A percentile compares a stretch with the other conserved stretches of the same genome.
These are phyloP conservation scores for Theocolax elegans DNA, from an alignment of 1,140 invertebrate genomes.

Conservation along the genomic window DNA sequence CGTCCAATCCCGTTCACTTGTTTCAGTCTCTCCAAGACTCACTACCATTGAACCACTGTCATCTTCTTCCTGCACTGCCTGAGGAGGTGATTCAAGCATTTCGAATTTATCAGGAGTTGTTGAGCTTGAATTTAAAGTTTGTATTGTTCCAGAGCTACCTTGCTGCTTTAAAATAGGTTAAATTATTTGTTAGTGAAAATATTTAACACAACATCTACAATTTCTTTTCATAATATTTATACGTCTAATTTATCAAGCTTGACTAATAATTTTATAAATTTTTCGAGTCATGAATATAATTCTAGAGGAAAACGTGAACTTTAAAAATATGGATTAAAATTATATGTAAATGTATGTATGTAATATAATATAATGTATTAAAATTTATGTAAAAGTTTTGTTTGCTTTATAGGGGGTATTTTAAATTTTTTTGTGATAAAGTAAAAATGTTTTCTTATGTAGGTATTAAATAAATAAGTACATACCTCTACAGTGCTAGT, in stretches of 20 bases:
- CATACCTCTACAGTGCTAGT: conserved; percentile 6
- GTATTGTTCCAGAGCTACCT: conserved; percentile 53
- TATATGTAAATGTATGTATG: no score
- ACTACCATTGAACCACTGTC: conserved; percentile 60
- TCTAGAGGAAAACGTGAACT: no score
- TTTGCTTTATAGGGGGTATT: no score
- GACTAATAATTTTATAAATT: no score
- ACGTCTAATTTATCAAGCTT: no score
- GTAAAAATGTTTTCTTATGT: conserved; percentile 8
- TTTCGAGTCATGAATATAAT: no score
- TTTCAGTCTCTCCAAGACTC: conserved; percentile 61
- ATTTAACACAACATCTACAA: no score
- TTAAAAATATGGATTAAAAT: no score
- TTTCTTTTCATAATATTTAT: no score
- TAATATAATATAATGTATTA: no score
- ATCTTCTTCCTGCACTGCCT: conserved; percentile 57
- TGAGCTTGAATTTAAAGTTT: conserved; percentile 59
- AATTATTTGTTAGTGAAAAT: background rate
- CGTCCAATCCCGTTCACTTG: conserved; percentile 64
- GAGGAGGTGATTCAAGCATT: conserved; percentile 55
- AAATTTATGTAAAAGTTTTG: no score
- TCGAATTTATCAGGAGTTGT: conserved; percentile 65
- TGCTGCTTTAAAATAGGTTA: conserved; percentile 36
- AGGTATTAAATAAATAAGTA: background rate
- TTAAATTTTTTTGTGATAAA: no score